Conservation (phyloP, 2,113 vertebrate species). For the Scolopax mira region DNA sequence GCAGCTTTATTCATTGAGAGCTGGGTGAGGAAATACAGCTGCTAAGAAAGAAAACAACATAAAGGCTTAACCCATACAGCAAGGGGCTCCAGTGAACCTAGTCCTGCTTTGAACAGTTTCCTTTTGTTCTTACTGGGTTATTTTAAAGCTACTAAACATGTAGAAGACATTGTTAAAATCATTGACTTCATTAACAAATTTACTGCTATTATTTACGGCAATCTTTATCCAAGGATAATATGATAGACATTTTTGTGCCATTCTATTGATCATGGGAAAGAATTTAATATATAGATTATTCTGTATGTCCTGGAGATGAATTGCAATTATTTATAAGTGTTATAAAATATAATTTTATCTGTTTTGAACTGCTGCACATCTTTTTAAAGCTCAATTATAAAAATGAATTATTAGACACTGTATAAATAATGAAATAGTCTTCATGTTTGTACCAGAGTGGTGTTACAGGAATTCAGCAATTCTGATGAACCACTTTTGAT, state of each 20-base stretch:
- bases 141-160: neutral
- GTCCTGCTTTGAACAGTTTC: neutral
- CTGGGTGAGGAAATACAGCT: neutral
- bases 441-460: neutral
- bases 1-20: conserved; percentile 4
- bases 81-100: neutral
- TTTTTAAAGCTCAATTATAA: neutral
- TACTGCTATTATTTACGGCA: neutral
- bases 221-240: neutral
- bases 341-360: neutral
- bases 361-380: neutral
- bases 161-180: neutral
- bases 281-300: neutral
- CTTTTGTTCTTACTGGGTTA: neutral
- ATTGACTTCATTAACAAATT: neutral
- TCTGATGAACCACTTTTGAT: neutral
- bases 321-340: neutral
- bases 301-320: neutral
- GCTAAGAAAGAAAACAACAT: neutral
- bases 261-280: neutral
- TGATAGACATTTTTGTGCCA: neutral
- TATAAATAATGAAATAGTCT: neutral
- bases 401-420: neutral
- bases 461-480: neutral
- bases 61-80: neutral